Conservation (phyloP, 2,797 vertebrate genomes). For the Periophthalmus magnuspinnatus region DNA sequence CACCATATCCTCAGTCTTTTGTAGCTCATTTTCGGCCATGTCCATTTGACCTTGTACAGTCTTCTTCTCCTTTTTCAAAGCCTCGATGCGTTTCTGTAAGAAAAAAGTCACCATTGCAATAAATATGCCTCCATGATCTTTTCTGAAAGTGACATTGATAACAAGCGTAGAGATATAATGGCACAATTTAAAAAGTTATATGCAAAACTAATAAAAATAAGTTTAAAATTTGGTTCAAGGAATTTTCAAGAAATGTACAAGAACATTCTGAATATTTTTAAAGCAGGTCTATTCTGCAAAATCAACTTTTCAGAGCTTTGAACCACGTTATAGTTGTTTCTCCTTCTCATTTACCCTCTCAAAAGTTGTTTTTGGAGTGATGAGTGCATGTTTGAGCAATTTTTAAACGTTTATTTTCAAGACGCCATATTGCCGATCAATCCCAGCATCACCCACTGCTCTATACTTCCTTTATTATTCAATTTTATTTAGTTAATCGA, state of each 20-base stretch:
- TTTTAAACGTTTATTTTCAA: too few species aligned
- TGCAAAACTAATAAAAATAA: neutral
- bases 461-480: too few species aligned
- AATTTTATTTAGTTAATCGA: too few species aligned
- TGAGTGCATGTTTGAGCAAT: too few species aligned
- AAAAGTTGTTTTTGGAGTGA: too few species aligned
- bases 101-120: neutral
- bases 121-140: neutral
- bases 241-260: neutral
- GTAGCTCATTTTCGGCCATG: slow-evolving; percentile 78
- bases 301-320: too few species aligned
- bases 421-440: too few species aligned
- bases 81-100: slow-evolving; percentile 78
- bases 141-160: neutral
- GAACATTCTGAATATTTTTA: neutral
- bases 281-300: too few species aligned
- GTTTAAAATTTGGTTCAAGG: neutral
- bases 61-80: slow-evolving; percentile 75
- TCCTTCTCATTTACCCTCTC: too few species aligned
- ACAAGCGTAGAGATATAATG: neutral
- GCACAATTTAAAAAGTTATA: too few species aligned
- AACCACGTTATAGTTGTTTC: too few species aligned
- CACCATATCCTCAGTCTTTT: slow-evolving; percentile 73
- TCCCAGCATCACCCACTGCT: too few species aligned
- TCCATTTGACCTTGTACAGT: slow-evolving; percentile 73